A percentile compares a stretch with the other conserved stretches of the same genome.
Conservation (phyloP, 1,140 invertebrate species). For the Colletes gigas region DNA sequence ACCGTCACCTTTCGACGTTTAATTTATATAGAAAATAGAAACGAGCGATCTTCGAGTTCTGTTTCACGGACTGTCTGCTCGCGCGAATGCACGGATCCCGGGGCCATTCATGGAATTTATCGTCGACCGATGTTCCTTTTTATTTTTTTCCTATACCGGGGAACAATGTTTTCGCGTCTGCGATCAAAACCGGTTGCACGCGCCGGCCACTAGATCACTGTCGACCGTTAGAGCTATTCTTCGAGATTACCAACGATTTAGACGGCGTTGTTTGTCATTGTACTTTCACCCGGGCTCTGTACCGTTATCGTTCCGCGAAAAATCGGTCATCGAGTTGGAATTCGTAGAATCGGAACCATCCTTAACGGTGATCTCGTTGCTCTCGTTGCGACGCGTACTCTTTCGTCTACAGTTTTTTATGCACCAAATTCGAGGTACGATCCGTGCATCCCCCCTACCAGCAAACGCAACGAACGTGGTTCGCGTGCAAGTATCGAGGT, state of each 20-base stretch:
- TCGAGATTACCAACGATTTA: conserved; percentile 38
- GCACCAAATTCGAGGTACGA: no score
- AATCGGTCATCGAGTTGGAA: background rate
- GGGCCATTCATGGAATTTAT: conserved; percentile 22
- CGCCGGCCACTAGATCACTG: conserved; percentile 27
- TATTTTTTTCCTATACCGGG: no score
- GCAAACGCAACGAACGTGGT: no score
- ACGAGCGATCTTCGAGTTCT: background rate
- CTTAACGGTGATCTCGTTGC: no score
- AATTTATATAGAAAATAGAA: conserved; percentile 8
- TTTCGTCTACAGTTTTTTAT: no score
- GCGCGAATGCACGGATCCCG: background rate
- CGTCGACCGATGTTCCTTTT: background rate
- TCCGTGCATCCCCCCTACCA: no score
- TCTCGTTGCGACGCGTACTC: no score
- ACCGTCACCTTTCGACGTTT: background rate
- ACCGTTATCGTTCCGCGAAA: background rate
- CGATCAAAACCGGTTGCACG: conserved; percentile 42
- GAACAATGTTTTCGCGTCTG: conserved; percentile 29
- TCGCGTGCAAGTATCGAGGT: no score
- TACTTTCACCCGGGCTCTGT: conserved; percentile 31
- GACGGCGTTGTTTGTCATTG: conserved; percentile 14
- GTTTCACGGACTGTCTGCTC: background rate
- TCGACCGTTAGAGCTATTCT: conserved; percentile 25
- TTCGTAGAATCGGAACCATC: background rate